Evolutionary conservation across 2,113 vertebrate species (phyloP).

Genomic region (Tachysurus fulvidraco): DNA sequence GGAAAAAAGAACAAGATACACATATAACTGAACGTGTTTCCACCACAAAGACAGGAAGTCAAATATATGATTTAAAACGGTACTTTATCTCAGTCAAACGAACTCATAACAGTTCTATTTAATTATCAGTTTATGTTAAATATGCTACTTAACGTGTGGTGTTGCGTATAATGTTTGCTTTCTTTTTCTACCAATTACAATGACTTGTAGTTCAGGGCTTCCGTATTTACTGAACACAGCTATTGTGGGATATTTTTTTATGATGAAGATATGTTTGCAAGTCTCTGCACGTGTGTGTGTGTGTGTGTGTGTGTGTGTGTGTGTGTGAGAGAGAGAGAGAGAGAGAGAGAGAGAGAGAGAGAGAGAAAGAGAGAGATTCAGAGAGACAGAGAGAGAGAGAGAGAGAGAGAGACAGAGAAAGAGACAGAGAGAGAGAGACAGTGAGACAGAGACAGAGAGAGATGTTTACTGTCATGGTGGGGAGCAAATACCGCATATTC

Average conservation of each 20-base stretch:
- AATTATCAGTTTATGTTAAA: background rate
- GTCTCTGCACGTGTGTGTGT: background rate
- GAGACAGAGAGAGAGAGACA: too few relatives aligned
- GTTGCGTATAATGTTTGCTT: background rate
- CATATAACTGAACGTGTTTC: background rate
- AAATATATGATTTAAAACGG: background rate
- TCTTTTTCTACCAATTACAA: background rate
- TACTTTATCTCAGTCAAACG: background rate
- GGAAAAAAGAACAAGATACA: background rate
- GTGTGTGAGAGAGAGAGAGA: too few relatives aligned
- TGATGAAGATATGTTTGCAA: constrained; percentile 6
- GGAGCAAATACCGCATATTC: background rate
- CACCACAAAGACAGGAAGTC: background rate
- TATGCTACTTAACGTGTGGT: background rate
- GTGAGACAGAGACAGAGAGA: too few relatives aligned
- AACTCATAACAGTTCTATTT: background rate
- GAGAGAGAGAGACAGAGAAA: too few relatives aligned
- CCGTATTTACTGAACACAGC: background rate
- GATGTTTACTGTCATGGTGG: background rate
- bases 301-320: background rate
- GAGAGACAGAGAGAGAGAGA: too few relatives aligned
- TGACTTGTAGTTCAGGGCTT: background rate
- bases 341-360: too few relatives aligned
- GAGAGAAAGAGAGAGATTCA: too few relatives aligned
- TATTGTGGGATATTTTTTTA: background rate